Base-by-base conservation (phyloP, 1,140 invertebrate genomes). In the Hycleus cichorii region DNA sequence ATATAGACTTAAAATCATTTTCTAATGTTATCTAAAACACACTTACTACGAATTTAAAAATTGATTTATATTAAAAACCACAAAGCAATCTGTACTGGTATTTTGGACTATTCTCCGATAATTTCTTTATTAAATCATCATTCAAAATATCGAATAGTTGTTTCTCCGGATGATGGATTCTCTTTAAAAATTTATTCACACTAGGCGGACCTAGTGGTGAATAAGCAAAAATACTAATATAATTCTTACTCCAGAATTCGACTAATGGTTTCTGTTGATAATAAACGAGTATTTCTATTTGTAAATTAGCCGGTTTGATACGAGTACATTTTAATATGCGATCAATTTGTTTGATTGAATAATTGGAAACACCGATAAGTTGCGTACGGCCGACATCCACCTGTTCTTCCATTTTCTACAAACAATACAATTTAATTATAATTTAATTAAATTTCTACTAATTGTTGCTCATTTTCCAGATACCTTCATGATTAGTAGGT, bases 251-350 rank as follows among this genome's bases (percentile, higher is more conserved):
- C 68, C 91, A 95, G 59, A 85, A 91, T 59, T 87, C 77, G 4
- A 87, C 76, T 12, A 96, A 71, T 26, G 83, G 77, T 11, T 80
- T 79, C 73, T 95, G 92, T 69, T 93, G 90, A 60, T 89, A 81
- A 65, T 91, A 91, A 0, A 86, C 83, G 69, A 95, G 90, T 25
- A 90, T 75, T 69, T 95, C 91, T 26, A 93, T 78, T 78, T 92
- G 82, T 26, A 90, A 74, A 68, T 85, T 87, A 51, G 81, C 81
- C 1, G 88, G 88, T 58, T 81, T 82, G 12, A 90, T 81, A 55
- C 77, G 77, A 26, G 82, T 78, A 53, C 79, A 80, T 43, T 86
- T 78, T 45, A 84, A 76, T 47, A 91, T 79, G 38, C 80, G 77
- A 48, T 76, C 64, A 47, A 90, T 81, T 75, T 91, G 88, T 66